Evolutionary conservation across 2,113 vertebrate genomes (phyloP), one percentile per base, ranked within the genome.

Genomic region (Mobula hypostoma): DNA sequence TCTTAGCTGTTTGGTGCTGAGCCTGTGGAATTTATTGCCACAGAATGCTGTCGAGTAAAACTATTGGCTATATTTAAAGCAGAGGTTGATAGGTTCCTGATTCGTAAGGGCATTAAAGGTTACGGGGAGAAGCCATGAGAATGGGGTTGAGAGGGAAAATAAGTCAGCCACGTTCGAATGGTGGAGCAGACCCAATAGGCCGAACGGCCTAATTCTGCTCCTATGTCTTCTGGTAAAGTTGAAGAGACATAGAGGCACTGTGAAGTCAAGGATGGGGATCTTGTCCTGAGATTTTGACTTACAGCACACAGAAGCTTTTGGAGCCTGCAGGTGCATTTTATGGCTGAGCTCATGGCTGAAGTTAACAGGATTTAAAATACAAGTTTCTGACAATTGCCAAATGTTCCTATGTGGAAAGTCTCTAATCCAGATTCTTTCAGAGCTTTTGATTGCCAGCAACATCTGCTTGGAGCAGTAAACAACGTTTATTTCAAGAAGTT

Each of bases 401-500:
- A 32, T 90, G 32, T 56, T 85, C 56, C 85, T 66, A 14, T 8
- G 29, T 90, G 29, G 85, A 66, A 66, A 12, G 32, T 32, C 85
- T 66, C 29, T 90, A 19, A 66, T 32, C 61, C 29, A 90, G 58
- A 66, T 66, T 63, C 29, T 66, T 63, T 90, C n/a, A 90, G 29
- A 14, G 85, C 29, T 66, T 90, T 61, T 90, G 85, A n/a, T 66
- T 90, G 85, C 85, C 85, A 90, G 61, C 58, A n/a, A 90, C 56
- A 61, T 63, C 27, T 32, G 58, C 85, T 90, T 32, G 14, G n/a
- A 90, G 14, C 58, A 17, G 14, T 90, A 29, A 66, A 32, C 77
- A 66, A 90, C 15, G 19, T 58, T 66, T n/a, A 90, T 17, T 66
- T 32, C 66, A 5, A 88, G 63, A n/a, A 21, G 58, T 88, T 88